Evolutionary conservation across 2,113 vertebrate genomes (phyloP).

Genomic region (Potamarius usumacintae): DNA sequence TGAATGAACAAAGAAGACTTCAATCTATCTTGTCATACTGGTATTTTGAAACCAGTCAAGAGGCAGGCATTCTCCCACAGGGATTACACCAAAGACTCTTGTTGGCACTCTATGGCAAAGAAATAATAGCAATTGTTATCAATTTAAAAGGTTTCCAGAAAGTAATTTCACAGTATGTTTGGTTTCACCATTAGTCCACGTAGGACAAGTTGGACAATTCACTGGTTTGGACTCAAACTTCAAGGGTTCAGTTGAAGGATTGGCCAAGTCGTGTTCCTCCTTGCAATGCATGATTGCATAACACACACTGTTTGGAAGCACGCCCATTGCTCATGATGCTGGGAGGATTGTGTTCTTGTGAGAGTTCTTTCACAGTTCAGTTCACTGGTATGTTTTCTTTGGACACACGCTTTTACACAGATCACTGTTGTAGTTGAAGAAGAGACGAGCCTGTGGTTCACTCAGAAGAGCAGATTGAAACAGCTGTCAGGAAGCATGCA

Average conservation of each 20-base stretch:
- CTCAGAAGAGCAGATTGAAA: background rate
- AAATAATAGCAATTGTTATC: background rate
- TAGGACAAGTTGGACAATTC: background rate
- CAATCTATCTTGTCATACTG: background rate
- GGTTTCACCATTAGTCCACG: background rate
- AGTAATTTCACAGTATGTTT: background rate
- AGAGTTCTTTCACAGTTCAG: constrained; percentile 47
- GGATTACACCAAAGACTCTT: background rate
- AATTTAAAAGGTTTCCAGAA: background rate
- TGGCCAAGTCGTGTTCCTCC: constrained; percentile 44
- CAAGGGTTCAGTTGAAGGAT: constrained; percentile 31
- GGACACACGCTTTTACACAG: constrained; percentile 4
- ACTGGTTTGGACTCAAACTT: background rate
- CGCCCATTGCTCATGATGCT: constrained; percentile 32
- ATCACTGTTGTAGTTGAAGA: background rate
- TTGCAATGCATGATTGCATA: constrained; percentile 41
- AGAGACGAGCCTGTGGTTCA: background rate
- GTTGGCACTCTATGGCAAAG: background rate
- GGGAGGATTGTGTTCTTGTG: constrained; percentile 31
- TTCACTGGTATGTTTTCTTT: constrained; percentile 28
- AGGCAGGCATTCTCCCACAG: background rate
- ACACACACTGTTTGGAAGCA: constrained; percentile 19
- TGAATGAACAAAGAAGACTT: background rate
- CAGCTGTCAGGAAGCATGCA: background rate
- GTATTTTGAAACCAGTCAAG: background rate